Conservation (phyloP, 2,113 vertebrate genomes). For the Todiramphus chloris region DNA sequence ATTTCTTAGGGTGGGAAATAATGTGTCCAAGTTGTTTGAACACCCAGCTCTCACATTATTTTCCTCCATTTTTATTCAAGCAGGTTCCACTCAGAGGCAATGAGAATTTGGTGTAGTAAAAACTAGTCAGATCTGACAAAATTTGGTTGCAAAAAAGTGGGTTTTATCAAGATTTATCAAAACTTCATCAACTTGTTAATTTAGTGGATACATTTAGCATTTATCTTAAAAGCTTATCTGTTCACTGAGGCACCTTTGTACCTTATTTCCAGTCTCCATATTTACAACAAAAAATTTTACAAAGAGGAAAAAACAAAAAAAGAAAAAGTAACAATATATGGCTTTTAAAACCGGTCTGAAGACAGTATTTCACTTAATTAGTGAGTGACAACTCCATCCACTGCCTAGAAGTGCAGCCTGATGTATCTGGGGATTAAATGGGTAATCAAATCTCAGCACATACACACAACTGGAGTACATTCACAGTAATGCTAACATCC, state of each 20-base stretch:
- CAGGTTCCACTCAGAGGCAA: not conserved
- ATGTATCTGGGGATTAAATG: not conserved
- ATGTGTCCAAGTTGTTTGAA: slow-evolving; percentile 11
- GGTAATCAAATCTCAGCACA: not conserved
- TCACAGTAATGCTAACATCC: not conserved
- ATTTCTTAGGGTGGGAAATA: slow-evolving; percentile 9
- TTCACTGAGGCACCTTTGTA: not conserved
- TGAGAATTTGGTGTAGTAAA: not conserved
- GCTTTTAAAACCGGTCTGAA: not conserved
- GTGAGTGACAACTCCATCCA: not conserved
- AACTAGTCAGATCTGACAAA: not conserved
- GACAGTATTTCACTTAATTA: not conserved
- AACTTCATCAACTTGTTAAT: not conserved
- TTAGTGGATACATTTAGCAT: not conserved
- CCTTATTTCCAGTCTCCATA: not conserved
- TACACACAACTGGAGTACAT: not conserved
- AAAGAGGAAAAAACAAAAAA: not conserved
- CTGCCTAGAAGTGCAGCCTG: not conserved
- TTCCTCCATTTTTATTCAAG: not conserved
- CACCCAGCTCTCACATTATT: not conserved
- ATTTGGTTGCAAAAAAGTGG: not conserved
- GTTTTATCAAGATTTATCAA: not conserved
- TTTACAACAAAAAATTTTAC: not conserved
- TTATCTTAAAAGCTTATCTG: not conserved
- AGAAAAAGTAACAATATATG: not conserved